phyloP scores from a whole-genome alignment of 1,140 invertebrate genomes.

The Lineus longissimus region DNA sequence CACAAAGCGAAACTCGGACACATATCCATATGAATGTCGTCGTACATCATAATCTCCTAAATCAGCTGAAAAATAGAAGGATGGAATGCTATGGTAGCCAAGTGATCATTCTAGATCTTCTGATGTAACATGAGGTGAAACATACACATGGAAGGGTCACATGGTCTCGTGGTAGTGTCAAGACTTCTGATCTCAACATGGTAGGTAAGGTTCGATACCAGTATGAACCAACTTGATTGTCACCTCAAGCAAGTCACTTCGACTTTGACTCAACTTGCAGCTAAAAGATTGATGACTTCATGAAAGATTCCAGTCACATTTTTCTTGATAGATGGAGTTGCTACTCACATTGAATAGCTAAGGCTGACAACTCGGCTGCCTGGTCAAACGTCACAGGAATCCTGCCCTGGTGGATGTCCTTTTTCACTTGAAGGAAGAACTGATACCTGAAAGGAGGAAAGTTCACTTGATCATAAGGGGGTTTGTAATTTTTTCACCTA shows the following conservation, averaged over 20 bases:
- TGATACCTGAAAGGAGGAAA: constrained; percentile 43
- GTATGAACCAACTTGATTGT: no score
- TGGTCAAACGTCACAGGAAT: constrained; percentile 46
- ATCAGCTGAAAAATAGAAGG: constrained; percentile 37
- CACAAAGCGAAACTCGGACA: constrained; percentile 51
- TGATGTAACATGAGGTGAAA: constrained; percentile 7
- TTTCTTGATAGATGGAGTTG: no score
- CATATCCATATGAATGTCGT: constrained; percentile 41
- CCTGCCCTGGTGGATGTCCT: constrained; percentile 44
- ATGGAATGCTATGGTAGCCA: neutral
- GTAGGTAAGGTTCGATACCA: no score
- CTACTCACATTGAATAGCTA: constrained; percentile 46
- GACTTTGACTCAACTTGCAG: no score
- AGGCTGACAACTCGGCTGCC: constrained; percentile 41
- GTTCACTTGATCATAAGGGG: constrained; percentile 2
- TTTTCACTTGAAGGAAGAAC: constrained; percentile 49
- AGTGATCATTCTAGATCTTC: no score
- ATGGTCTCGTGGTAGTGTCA: no score
- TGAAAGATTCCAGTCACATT: no score
- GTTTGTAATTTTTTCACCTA: no score
- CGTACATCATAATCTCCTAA: constrained; percentile 47
- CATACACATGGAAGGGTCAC: neutral
- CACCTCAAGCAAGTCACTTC: no score
- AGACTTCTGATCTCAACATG: no score
- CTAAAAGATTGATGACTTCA: no score